These are phyloP conservation scores for Drosophila teissieri DNA, from an alignment of 1,140 invertebrate species.

Conservation along the genomic window DNA sequence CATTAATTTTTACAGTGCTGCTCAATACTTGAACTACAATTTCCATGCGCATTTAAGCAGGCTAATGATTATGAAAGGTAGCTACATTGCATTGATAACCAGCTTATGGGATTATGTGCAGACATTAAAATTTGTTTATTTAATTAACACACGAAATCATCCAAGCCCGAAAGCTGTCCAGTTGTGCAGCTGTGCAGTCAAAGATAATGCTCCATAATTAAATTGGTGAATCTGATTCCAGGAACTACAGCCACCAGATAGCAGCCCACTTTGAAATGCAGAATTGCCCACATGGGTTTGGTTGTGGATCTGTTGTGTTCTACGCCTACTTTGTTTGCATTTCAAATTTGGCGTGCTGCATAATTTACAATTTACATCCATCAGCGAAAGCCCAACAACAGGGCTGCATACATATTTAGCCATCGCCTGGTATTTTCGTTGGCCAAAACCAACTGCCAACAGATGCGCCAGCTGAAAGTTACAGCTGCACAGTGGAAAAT, in stretches of 20 bases:
- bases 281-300: constrained; percentile 21
- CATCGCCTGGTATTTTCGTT: constrained; percentile 41
- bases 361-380: constrained; percentile 58
- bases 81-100: neutral
- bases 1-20: neutral
- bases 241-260: constrained; percentile 11
- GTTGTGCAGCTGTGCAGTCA: neutral
- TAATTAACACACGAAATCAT: neutral
- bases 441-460: constrained; percentile 16
- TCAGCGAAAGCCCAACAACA: constrained; percentile 18
- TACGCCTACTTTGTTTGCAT: constrained; percentile 65
- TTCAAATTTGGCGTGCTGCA: constrained; percentile 72
- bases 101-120: neutral
- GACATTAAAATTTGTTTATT: neutral
- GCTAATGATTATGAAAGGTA: neutral
- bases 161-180: neutral
- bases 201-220: neutral
- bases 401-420: constrained; percentile 16
- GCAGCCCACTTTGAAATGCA: constrained; percentile 37
- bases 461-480: constrained; percentile 24
- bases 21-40: neutral
- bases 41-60: neutral
- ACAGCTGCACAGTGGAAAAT: constrained; percentile 2
- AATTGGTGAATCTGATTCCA: constrained; percentile 7
- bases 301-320: constrained; percentile 17